Evolutionary conservation across 2,113 vertebrate species (phyloP), one percentile per base, ranked within the genome.

Genomic region (Pseudopipra pipra): DNA sequence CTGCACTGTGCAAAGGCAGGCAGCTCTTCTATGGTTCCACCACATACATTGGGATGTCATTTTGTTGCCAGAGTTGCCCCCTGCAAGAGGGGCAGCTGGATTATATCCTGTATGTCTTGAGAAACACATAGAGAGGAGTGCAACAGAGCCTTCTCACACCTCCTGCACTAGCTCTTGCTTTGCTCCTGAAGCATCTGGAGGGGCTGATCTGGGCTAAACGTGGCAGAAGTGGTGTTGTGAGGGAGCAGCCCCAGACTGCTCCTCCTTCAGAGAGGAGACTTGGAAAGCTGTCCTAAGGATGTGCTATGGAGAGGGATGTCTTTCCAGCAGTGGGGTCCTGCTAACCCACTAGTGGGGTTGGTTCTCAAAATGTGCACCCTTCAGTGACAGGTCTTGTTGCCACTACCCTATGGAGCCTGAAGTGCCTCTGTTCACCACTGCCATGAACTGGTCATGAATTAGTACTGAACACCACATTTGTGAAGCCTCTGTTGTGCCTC

Each of bases 381-480:
- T 5, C 12, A 22, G 16, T 1, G 6, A 3, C 0, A 2, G 39
- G 28, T 14, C 31, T 54, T 44, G 20, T 33, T 80, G n/a, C n/a
- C n/a, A n/a, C n/a, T n/a, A 3, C 30, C 2, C 0, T 25, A 5
- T 1, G 6, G 25, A 46, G 67, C 46, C 17, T 1, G 0, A 0
- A 0, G 52, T 58, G 47, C 44, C 37, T 4, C 46, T 41, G 51
- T 4, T 49, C 41, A 24, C n/a, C 3, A 2, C 52, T 85, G 56
- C 70, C 49, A 25, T 46, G 59, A 75, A 13, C 51, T 46, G 54
- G 21, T 52, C 23, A 22, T 37, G 58, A 33, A 24, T 66, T 35
- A 52, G 22, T 11, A 20, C 33, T 15, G 41, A 49, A 25, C 35
- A 22, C 11, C 0, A 1, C 31, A 2, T 1, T 4, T 28, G 16